Evolutionary conservation across 2,797 vertebrate species (phyloP), one percentile per base, ranked within the genome.

Genomic region (Aphelocoma californica): DNA sequence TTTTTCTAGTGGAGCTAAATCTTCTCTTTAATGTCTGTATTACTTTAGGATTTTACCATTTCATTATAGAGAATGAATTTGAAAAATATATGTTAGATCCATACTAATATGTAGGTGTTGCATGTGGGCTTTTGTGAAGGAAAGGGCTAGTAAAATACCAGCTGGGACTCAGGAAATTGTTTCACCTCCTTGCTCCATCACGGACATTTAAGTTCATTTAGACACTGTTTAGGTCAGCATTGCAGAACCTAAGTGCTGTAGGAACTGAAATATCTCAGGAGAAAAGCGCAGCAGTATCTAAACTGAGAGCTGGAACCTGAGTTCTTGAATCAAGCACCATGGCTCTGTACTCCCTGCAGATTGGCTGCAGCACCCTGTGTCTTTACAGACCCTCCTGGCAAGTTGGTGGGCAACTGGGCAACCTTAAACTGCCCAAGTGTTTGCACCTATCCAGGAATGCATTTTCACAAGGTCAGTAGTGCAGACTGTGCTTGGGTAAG

Each of bases 341-440:
- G 16, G 6, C 36, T 16, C 36, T 62, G 57, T 28, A 58, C 56
- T 2, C 12, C 29, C 32, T 3, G 1, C 13, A 4, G 44, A 60
- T 20, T 0, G 0, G 28, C 53, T 85, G 50, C 58, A 17, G 54
- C 77, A 51, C 17, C 14, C 48, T 47, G 29, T 0, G 0, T 17
- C 18, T 58, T 73, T 66, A 12, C 19, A 65, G 34, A 25, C 4
- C 15, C 17, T 32, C 7, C 28, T 45, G 56, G 40, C 25, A 60
- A 10, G 9, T 10, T 0, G 4, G 6, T 34, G 40, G 56, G n/a
- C 15, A 62, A 16, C 23, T 44, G 48, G 51, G 25, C 15, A 40
- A 31, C 36, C 19, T 42, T 29, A 23, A 67, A 20, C 15, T 53
- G 42, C n/a, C 14, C 23, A 31, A 18, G 10, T 0, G 0, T 64